Conservation (phyloP, 1,140 invertebrate species). For the Hycleus phaleratus region DNA sequence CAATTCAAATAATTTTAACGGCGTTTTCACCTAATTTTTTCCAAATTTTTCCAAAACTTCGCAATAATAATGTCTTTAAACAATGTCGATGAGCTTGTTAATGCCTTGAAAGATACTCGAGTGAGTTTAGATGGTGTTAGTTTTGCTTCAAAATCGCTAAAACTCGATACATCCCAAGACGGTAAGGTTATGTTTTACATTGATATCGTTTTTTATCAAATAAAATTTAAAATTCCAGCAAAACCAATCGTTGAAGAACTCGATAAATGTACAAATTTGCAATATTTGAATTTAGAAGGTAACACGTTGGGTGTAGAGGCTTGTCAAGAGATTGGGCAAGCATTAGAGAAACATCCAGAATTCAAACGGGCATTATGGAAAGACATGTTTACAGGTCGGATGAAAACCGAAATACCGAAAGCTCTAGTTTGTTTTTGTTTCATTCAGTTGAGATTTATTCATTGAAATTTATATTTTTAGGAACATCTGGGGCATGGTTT, state of each 20-base stretch:
- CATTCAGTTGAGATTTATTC: not conserved
- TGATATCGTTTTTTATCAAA: constrained; percentile 3
- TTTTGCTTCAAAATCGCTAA: constrained; percentile 59
- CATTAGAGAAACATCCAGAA: constrained; percentile 64
- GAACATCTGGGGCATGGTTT: constrained; percentile 74
- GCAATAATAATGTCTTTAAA: constrained; percentile 13
- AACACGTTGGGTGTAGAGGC: constrained; percentile 90
- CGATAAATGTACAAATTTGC: constrained; percentile 50
- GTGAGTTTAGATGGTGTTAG: constrained; percentile 45
- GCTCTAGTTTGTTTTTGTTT: constrained; percentile 57
- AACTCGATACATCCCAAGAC: constrained; percentile 58
- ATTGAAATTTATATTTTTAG: constrained; percentile 39
- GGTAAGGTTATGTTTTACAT: constrained; percentile 42
- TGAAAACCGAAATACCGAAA: constrained; percentile 91
- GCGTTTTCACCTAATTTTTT: not conserved
- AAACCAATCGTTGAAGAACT: constrained; percentile 58
- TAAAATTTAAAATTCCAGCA: constrained; percentile 44
- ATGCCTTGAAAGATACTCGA: constrained; percentile 29
- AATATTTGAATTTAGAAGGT: constrained; percentile 79
- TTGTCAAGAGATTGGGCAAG: constrained; percentile 73
- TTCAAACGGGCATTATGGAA: constrained; percentile 86
- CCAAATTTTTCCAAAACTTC: not conserved
- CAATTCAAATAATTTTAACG: not conserved
- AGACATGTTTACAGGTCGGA: constrained; percentile 90
- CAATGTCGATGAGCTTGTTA: constrained; percentile 29